These are phyloP conservation scores for Phrynocephalus versicolor DNA, from an alignment of 2,113 vertebrate genomes.

Conservation along the genomic window DNA sequence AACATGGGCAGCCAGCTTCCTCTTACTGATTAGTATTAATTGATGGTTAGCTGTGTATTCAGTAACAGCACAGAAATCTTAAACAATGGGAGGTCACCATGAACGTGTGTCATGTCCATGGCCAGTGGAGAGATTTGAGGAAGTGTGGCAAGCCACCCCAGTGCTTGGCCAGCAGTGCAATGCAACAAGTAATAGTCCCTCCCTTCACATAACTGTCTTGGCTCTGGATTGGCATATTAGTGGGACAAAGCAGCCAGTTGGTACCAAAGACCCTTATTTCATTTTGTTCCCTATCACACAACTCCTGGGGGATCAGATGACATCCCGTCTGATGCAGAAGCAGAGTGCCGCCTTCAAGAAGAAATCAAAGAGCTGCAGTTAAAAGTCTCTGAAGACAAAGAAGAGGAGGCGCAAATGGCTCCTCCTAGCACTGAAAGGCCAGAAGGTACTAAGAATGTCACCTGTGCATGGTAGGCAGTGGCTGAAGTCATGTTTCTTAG, in stretches of 20 bases:
- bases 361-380: constrained; percentile 42
- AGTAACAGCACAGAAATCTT: not conserved
- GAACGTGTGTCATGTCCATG: not conserved
- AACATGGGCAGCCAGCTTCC: not conserved
- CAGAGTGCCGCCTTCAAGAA: constrained; percentile 76
- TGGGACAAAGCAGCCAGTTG: not conserved
- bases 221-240: not conserved
- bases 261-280: not conserved
- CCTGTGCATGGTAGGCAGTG: not conserved
- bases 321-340: constrained; percentile 88
- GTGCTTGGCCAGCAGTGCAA: not conserved
- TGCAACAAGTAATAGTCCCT: not conserved
- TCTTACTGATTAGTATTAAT: not conserved
- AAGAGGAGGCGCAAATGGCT: constrained; percentile 36
- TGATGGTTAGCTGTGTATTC: not conserved
- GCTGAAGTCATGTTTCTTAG: not conserved
- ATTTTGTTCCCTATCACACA: not conserved
- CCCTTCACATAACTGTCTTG: not conserved
- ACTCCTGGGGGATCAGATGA: constrained; percentile 79
- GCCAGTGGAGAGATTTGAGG: not conserved
- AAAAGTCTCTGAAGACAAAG: constrained; percentile 69
- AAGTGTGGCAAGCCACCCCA: not conserved
- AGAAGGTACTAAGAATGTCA: constrained; percentile 57
- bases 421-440: constrained; percentile 1
- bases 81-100: not conserved